Evolutionary conservation across 1,140 invertebrate genomes (phyloP).

Genomic region (Sycophaga agraensis): DNA sequence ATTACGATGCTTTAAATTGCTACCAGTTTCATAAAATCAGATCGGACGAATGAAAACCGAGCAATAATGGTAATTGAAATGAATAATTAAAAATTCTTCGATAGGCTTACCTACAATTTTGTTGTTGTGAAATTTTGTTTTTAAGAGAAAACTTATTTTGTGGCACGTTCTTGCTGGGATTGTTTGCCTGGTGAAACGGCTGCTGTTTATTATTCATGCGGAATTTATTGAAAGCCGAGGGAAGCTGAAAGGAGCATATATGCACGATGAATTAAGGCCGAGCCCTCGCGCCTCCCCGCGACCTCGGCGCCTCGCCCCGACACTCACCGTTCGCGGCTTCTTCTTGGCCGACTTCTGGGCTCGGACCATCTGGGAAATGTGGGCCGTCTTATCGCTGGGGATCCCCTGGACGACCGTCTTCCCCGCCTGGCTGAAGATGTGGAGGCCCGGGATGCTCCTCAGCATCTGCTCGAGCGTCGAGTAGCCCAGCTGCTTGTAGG

Average conservation of each 20-base stretch:
- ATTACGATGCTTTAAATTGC: too few species aligned
- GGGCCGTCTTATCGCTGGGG: slow-evolving; percentile 58
- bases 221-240: neutral
- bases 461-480: slow-evolving; percentile 12
- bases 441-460: neutral
- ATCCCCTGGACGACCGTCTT: slow-evolving; percentile 44
- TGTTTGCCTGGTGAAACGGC: neutral
- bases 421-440: neutral
- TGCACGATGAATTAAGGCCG: too few species aligned
- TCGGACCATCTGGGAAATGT: slow-evolving; percentile 62
- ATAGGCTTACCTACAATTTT: too few species aligned
- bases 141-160: too few species aligned
- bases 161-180: neutral
- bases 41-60: too few species aligned
- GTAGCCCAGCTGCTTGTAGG: slow-evolving; percentile 13
- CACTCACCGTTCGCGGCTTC: slow-evolving; percentile 42
- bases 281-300: too few species aligned
- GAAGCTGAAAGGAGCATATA: slow-evolving; percentile 11
- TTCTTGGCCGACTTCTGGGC: slow-evolving; percentile 58
- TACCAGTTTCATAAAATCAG: too few species aligned
- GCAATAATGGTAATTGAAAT: too few species aligned
- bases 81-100: too few species aligned
- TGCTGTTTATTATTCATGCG: too few species aligned
- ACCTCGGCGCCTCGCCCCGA: neutral
- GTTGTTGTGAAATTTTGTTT: too few species aligned